Evolutionary conservation across 2,113 vertebrate genomes (phyloP).

Genomic region (Mormoops blainvillei): DNA sequence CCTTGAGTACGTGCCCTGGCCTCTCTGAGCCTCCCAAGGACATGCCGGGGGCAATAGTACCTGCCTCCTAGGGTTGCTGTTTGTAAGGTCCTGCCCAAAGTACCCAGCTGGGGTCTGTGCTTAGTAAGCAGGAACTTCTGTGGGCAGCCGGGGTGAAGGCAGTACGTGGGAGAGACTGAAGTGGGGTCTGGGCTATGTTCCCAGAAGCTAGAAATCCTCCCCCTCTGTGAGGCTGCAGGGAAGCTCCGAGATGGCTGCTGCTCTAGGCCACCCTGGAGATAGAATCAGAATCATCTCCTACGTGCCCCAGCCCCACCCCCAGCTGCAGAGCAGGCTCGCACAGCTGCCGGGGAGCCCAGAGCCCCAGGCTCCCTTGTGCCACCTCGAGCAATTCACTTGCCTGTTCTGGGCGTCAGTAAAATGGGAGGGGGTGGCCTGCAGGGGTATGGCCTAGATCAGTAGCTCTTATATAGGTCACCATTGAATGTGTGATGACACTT

Average conservation of each 20-base stretch:
- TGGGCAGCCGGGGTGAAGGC: neutral
- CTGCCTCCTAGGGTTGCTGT: neutral
- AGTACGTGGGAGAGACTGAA: neutral
- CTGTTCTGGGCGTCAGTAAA: neutral
- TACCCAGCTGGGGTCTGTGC: fast-evolving
- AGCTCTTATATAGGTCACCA: neutral
- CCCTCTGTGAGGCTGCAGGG: neutral
- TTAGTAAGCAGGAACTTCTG: fast-evolving
- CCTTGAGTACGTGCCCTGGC: neutral
- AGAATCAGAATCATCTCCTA: neutral
- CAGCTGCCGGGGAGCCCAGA: neutral
- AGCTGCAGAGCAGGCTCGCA: neutral
- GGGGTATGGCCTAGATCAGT: neutral
- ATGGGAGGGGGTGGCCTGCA: neutral
- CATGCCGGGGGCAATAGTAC: neutral
- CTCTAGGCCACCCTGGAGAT: fast-evolving
- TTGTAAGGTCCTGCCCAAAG: neutral
- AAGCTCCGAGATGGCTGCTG: neutral
- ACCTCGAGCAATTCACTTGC: neutral
- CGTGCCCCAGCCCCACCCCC: neutral
- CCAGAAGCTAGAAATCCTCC: neutral
- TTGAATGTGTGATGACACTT: neutral
- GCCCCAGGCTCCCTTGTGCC: neutral
- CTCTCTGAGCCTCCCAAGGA: neutral
- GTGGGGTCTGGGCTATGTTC: neutral